Base-by-base conservation (phyloP, 53 echinoderm and acorn worm species). In the Zoroaster sp. region DNA sequence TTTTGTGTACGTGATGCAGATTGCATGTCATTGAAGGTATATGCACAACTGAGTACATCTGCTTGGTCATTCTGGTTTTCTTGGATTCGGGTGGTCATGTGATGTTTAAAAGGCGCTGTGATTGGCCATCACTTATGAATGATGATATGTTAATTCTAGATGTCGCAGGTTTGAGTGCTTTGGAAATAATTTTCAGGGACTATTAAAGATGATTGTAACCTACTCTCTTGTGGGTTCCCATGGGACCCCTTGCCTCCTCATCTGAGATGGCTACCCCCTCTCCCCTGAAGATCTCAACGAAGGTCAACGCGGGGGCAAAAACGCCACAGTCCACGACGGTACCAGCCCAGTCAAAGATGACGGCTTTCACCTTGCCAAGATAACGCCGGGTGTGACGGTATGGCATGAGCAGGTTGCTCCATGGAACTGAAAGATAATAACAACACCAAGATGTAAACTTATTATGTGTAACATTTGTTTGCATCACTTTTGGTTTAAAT, bases 331-430 rank as follows among this genome's bases (percentile, higher is more conserved):
- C 97, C 0, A 95, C 87, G 1, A 97, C 91, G 1, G 97, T 97
- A 0, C 97, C 97, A 5, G 95, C 95, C 97, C 97, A 97, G 82
- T 97, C 97, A 87, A 97, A 97, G 35, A 97, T 88, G 33, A 97
- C 91, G 12, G 91, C 90, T 74, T 95, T 95, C 4, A 97, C 68
- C 34, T 74, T 78, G 11, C 97, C 97, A 10, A 83, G 74, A 86
- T 95, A 97, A 17, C 76, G 83, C 15, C 88, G 75, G 15, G 68
- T 53, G 72, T 90, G 89, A 18, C 91, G 97, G 74, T 93, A 95
- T 35, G 90, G 80, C 97, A 97, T 97, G 4, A 47, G 73, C 0
- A 88, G 41, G 47, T 97, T 97, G 47, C 71, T 90, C 97, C 95
- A 96, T 40, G 88, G 46, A 30, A 33, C 71, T 80, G 82, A 70